Conservation (phyloP, 2,113 vertebrate species). For the Cebus imitator region DNA sequence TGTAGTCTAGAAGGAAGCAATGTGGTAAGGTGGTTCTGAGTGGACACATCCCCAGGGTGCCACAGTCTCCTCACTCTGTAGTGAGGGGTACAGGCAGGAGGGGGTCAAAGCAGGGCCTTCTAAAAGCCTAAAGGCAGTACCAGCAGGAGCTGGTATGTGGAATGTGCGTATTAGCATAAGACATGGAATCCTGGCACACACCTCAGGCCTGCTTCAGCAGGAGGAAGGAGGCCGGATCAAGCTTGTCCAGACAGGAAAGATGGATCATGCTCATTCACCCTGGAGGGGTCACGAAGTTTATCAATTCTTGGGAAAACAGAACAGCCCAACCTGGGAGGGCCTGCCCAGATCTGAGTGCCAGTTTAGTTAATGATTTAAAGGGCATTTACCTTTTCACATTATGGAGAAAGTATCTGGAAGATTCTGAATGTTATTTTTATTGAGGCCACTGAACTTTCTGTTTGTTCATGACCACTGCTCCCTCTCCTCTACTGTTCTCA, state of each 20-base stretch:
- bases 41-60: neutral
- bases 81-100: neutral
- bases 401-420: neutral
- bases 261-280: neutral
- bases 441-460: neutral
- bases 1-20: neutral
- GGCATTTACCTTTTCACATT: constrained; percentile 44
- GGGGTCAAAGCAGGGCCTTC: neutral
- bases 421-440: constrained; percentile 7
- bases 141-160: neutral
- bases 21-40: neutral
- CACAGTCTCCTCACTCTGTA: neutral
- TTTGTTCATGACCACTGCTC: neutral
- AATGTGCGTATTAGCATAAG: neutral
- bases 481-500: neutral
- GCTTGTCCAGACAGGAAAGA: constrained; percentile 54
- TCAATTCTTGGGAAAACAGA: constrained; percentile 57
- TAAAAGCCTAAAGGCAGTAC: neutral
- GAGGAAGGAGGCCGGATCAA: constrained; percentile 36
- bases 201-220: constrained; percentile 49
- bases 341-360: constrained; percentile 24
- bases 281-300: constrained; percentile 58
- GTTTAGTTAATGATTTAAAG: constrained; percentile 73
- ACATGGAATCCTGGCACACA: neutral
- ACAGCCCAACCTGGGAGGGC: constrained; percentile 22